Percentiles rank a stretch among this genome's conserved stretches.
These are phyloP conservation scores for Polydrusus cervinus DNA, from an alignment of 2,888 invertebrate genomes.

Conservation along the genomic window DNA sequence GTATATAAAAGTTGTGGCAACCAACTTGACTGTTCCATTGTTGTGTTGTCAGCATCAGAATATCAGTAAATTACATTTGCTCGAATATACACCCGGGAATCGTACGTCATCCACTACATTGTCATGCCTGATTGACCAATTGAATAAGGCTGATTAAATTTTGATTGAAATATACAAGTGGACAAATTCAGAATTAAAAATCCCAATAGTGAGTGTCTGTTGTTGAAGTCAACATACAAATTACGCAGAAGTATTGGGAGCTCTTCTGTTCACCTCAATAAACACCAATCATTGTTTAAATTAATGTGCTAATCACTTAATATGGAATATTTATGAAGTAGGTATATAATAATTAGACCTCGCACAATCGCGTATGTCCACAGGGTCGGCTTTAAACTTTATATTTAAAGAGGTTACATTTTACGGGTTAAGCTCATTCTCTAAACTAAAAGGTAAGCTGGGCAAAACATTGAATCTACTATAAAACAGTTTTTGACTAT, in stretches of 20 bases:
- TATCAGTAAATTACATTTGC: conserved; percentile 45
- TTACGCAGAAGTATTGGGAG: neutral
- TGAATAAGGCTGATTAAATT: conserved; percentile 44
- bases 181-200: conserved; percentile 18
- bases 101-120: conserved; percentile 39
- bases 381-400: no score
- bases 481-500: no score
- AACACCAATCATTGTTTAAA: neutral
- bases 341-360: no score
- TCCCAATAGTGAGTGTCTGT: neutral
- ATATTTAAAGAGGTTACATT: no score
- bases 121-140: conserved; percentile 44
- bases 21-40: conserved; percentile 28
- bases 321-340: no score
- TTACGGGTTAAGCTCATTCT: no score
- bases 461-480: no score
- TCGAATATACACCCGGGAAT: conserved; percentile 8
- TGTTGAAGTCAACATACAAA: neutral
- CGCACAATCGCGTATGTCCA: no score
- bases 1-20: no score
- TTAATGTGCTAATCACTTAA: no score
- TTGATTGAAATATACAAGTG: conserved; percentile 10
- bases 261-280: neutral
- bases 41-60: conserved; percentile 40
- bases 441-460: no score